Evolutionary conservation across 2,113 vertebrate genomes (phyloP), one percentile per base, ranked within the genome.

Genomic region (Pseudorasbora parva): DNA sequence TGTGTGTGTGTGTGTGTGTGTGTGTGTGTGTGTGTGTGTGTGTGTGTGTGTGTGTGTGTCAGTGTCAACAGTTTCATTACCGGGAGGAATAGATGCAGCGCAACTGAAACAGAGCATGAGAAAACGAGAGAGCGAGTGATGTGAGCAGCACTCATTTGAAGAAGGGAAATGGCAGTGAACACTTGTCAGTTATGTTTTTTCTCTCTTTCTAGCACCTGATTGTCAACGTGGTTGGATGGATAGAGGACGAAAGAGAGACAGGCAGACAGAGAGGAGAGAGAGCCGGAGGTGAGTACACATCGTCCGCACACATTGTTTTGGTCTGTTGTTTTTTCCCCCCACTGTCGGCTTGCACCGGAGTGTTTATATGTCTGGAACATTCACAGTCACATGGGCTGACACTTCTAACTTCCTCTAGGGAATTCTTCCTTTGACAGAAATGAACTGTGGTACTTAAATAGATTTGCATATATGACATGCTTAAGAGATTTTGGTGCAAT

Each of bases 31-130:
- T 68, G 60, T 30, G n/a, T 1, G 6, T 33, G 23, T 78, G 33
- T 72, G 69, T 64, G 77, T 84, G 80, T 72, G 47, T 81, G 51
- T 60, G 25, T 30, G n/a, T 78, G 41, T 82, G 78, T 68, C n/a
- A n/a, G 60, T 30, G 23, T 79, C 81, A 85, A 69, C 83, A 86
- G 86, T 91, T 90, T 90, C 89, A 91, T 92, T 91, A 88, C 89
- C 88, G 73, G 57, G 82, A 43, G 80, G 74, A 75, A 78, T 37
- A 83, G 78, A 80, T 78, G 47, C n/a, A 51, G 60, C 49, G 25
- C 43, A 19, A 68, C 71, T 84, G 69, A 51, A 75, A 85, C 69
- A 15, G 8, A 86, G 23, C 80, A 71, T 56, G 84, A 87, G 51
- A 43, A 68, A 51, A 64, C 45, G 62, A 43, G 41, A 82, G 51